Evolutionary conservation across 2,113 vertebrate species (phyloP), one percentile per base, ranked within the genome.

Genomic region (Oncorhynchus gorbuscha): DNA sequence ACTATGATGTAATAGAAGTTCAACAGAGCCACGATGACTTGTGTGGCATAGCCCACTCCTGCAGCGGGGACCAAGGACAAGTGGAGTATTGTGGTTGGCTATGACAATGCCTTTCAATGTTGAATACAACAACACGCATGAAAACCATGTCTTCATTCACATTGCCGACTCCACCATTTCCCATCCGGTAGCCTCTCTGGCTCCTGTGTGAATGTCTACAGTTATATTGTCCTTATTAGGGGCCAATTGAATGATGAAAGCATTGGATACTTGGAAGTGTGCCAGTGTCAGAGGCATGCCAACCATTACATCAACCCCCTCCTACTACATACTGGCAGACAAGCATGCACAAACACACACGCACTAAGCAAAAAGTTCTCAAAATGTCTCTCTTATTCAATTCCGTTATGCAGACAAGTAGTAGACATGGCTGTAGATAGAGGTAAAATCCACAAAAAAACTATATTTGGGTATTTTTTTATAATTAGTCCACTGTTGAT

Each of bases 1-100:
- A 99, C 96, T 0, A 99, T 22, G 75, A 98, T 96, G 90, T 99
- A 99, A 90, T 98, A 99, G 87, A 95, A 86, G 87, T 96, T 97
- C n/a, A 97, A 91, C 67, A 98, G 92, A 0, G 90, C 3, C 6
- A 95, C 94, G 6, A 98, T 97, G 77, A 97, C 93, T 90, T 97
- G 96, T 0, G 96, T 97, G 79, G 96, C 96, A 11, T 97, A 97
- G 77, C 97, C 97, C n/a, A 98, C 93, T 72, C 96, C 97, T 97
- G 86, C 0, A 72, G 58, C 76, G 81, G 69, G 81, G 9, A 45
- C 39, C 39, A 45, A 45, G 39, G 55, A 83, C 5, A 86, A 24
- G 24, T 45, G 0, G 58, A 7, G 16, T 12, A 24, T 70, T 55
- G 51, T 16, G 51, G 51, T 18, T 18, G 5, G 51, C 51, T 5